Conservation (phyloP, 2,888 invertebrate species). For the Xylota segnis region DNA sequence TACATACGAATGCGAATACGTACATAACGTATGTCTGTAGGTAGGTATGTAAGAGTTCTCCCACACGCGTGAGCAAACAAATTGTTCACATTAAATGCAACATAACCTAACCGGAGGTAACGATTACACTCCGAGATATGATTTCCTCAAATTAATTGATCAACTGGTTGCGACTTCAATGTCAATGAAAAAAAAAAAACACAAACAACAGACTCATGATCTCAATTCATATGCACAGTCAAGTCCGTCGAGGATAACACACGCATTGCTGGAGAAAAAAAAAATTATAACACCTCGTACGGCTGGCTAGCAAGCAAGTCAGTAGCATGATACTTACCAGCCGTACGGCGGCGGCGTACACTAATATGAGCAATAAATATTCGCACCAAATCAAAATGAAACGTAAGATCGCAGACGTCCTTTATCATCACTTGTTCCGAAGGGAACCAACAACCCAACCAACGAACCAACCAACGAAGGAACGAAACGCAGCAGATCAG, state of each 20-base stretch:
- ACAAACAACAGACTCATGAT: too few species aligned
- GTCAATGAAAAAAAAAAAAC: conserved; percentile 18
- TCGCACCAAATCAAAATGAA: conserved; percentile 83
- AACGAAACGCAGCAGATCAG: conserved; percentile 51
- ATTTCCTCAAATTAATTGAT: conserved; percentile 44
- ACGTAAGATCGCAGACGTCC: conserved; percentile 78
- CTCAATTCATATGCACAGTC: background rate
- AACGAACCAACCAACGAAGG: too few species aligned
- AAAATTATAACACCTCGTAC: conserved; percentile 30
- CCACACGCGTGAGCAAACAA: conserved; percentile 29
- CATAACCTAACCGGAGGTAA: conserved; percentile 23
- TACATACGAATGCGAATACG: background rate
- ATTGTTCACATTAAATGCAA: conserved; percentile 49
- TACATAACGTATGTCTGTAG: background rate
- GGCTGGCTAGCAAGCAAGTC: conserved; percentile 6
- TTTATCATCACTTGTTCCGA: conserved; percentile 66
- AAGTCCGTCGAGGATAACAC: background rate
- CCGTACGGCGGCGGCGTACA: conserved; percentile 81
- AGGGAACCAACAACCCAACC: too few species aligned
- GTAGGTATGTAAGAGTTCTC: background rate
- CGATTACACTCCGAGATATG: conserved; percentile 44
- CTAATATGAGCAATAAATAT: conserved; percentile 84
- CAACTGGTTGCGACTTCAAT: conserved; percentile 5
- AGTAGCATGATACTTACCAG: conserved; percentile 77
- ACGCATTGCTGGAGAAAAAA: conserved; percentile 68